phyloP scores from a whole-genome alignment of 2,888 invertebrate genomes.

The Melitaea athalia region DNA sequence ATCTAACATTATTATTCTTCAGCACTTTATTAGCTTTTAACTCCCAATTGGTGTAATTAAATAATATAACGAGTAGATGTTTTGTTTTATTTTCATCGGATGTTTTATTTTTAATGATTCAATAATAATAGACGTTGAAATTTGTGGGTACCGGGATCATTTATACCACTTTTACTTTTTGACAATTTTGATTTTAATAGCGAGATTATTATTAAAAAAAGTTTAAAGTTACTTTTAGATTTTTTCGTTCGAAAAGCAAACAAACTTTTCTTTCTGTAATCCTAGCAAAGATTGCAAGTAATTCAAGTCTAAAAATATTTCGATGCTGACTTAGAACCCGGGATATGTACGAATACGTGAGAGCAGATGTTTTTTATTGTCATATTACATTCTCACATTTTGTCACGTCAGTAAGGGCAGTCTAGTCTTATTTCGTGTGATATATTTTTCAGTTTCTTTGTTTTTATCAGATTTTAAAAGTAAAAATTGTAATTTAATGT shows the following conservation, averaged over 20 bases:
- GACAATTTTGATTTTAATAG: no score
- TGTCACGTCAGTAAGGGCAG: constrained; percentile 11
- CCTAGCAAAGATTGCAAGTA: no score
- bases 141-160: no score
- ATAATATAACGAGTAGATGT: constrained; percentile 10
- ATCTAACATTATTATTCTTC: constrained; percentile 39
- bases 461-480: neutral
- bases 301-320: constrained; percentile 9
- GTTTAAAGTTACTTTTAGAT: no score
- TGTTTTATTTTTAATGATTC: neutral
- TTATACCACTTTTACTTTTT: no score
- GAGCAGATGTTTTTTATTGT: constrained; percentile 68
- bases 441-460: neutral
- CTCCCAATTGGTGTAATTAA: constrained; percentile 33
- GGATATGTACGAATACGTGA: constrained; percentile 39
- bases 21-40: constrained; percentile 39
- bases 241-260: no score
- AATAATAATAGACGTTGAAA: neutral
- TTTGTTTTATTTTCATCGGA: constrained; percentile 10
- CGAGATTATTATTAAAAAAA: no score
- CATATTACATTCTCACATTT: constrained; percentile 30
- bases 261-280: no score
- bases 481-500: neutral
- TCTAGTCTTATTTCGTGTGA: constrained; percentile 18
- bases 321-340: constrained; percentile 44